Evolutionary conservation across 1,140 invertebrate genomes (phyloP).

Genomic region (Schlechtendalia chinensis): DNA sequence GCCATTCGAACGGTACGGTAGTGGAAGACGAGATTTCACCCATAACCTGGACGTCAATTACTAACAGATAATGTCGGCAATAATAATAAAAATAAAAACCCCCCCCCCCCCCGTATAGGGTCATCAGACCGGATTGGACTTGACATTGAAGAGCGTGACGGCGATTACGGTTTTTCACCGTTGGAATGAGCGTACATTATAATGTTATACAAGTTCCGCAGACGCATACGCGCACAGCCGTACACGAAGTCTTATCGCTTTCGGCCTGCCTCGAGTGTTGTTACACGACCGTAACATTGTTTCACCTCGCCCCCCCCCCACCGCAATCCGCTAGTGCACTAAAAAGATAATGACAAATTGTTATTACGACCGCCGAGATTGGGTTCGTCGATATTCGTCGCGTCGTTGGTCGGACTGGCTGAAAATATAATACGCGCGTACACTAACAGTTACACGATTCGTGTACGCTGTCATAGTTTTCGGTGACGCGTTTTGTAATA

Average conservation of each 20-base stretch:
- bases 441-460: background rate
- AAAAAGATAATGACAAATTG: conserved; percentile 21
- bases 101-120: background rate
- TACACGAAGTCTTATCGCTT: conserved; percentile 11
- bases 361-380: background rate
- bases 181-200: background rate
- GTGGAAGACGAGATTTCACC: background rate
- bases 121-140: conserved; percentile 3
- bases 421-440: background rate
- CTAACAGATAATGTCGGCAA: background rate
- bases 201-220: background rate
- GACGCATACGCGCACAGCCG: background rate
- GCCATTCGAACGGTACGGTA: too few relatives aligned
- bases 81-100: background rate
- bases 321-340: too few relatives aligned
- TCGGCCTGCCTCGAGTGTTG: conserved; percentile 21
- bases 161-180: background rate
- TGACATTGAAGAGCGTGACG: conserved; percentile 17
- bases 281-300: background rate
- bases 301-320: too few relatives aligned
- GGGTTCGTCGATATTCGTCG: background rate
- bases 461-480: background rate
- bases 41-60: background rate
- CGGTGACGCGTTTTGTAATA: background rate
- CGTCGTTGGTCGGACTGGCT: background rate